Evolutionary conservation across 2,797 vertebrate genomes (phyloP), one percentile per base, ranked within the genome.

Genomic region (Hippoglossus hippoglossus): DNA sequence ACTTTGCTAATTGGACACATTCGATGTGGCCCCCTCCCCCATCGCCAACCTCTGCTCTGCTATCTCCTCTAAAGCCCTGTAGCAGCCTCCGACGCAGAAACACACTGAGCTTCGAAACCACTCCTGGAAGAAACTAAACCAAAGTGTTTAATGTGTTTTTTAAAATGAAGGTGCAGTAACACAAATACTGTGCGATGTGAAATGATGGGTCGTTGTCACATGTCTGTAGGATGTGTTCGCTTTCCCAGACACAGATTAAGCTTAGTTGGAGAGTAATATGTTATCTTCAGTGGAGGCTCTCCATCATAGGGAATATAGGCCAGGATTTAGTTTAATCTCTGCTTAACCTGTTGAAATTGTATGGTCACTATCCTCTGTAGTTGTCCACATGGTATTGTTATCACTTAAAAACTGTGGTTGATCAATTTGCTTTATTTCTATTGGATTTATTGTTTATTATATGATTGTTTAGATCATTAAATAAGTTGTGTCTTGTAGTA

Each of bases 1-100:
- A 93, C 88, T 94, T 90, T 92, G 77, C 79, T 92, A 94, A 93
- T 93, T 94, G 89, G 82, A 91, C 85, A 82, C 51, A 58, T 91
- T 92, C 73, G 19, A 60, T 85, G 79, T 75, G 63, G 10, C 22
- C 58, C 67, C 63, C n/a, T 10, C 12, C 4, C 5, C 62, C 46
- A 50, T 16, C 21, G 47, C 75, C 67, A 39, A 65, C 58, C 60
- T 61, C 67, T 28, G 62, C 67, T 58, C 61, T 6, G 12, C 68
- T 77, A 63, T 80, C 70, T 61, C 58, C 55, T 71, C 73, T 41
- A 39, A 61, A 21, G 81, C 51, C 53, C 47, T 54, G 16, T 63
- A 25, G 47, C 67, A 60, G 55, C 67, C 41, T 65, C 53, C 71
- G 51, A 70, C 74, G 56, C 53, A 62, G 75, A 47, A 41, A 57